A percentile compares a stretch with the other conserved stretches of the same genome.
Conservation (phyloP, 2,113 vertebrate genomes). For the Bettongia penicillata region DNA sequence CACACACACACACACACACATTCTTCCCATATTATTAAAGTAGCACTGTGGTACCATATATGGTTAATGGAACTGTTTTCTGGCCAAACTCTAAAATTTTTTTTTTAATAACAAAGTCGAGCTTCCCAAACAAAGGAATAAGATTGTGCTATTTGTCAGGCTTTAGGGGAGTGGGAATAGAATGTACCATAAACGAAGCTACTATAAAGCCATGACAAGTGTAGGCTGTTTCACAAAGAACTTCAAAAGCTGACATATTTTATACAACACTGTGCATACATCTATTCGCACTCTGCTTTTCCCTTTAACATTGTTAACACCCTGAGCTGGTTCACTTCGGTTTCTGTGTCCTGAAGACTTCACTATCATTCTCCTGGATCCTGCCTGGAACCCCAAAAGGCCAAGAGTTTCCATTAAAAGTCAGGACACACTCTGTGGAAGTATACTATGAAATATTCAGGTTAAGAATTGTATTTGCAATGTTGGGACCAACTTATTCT, state of each 20-base stretch:
- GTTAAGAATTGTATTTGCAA: not conserved
- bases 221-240: not conserved
- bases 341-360: not conserved
- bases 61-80: not conserved
- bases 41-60: not conserved
- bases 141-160: not conserved
- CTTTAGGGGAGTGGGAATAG: too few relatives aligned
- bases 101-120: not conserved
- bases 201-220: not conserved
- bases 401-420: not conserved
- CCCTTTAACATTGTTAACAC: not conserved
- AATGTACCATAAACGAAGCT: not conserved
- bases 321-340: not conserved
- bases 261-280: not conserved
- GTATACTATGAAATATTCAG: not conserved
- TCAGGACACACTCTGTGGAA: not conserved
- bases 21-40: too few relatives aligned
- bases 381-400: not conserved
- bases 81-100: not conserved
- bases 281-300: not conserved
- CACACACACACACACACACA: too few relatives aligned
- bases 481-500: not conserved
- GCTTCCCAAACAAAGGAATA: not conserved
- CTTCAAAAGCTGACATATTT: not conserved
- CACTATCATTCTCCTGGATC: not conserved